phyloP scores from a whole-genome alignment of 1,140 invertebrate species.

The Danaus plexippus region DNA sequence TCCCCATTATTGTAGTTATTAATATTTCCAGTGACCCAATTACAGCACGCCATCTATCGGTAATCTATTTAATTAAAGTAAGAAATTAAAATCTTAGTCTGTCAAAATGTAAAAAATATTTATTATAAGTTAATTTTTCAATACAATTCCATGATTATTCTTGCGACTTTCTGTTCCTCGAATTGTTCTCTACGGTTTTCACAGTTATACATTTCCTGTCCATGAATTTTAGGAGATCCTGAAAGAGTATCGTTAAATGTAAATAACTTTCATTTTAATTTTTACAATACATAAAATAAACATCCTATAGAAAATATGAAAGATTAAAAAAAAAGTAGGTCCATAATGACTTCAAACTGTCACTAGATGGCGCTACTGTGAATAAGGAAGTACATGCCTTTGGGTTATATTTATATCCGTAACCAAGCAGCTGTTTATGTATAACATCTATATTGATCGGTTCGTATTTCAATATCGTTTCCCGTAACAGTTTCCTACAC shows the following conservation, averaged over 20 bases:
- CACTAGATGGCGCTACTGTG: too few species aligned
- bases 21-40: too few species aligned
- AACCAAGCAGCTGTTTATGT: constrained; percentile 64
- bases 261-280: constrained; percentile 1
- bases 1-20: too few species aligned
- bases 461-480: constrained; percentile 72
- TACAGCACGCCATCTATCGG: too few species aligned
- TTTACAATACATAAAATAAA: not conserved
- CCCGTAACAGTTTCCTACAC: constrained; percentile 51
- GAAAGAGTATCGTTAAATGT: constrained; percentile 33
- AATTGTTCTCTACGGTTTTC: constrained; percentile 59
- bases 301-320: too few species aligned
- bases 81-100: constrained; percentile 7
- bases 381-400: constrained; percentile 52
- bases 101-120: constrained; percentile 7
- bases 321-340: too few species aligned
- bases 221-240: constrained; percentile 73
- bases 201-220: constrained; percentile 74
- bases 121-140: not conserved
- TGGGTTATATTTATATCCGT: constrained; percentile 71
- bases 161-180: constrained; percentile 32
- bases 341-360: too few species aligned
- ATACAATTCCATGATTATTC: not conserved
- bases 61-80: not conserved
- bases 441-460: constrained; percentile 73